Evolutionary conservation across 2,797 vertebrate genomes (phyloP), one percentile per base, ranked within the genome.

Genomic region (Cyclopterus lumpus): DNA sequence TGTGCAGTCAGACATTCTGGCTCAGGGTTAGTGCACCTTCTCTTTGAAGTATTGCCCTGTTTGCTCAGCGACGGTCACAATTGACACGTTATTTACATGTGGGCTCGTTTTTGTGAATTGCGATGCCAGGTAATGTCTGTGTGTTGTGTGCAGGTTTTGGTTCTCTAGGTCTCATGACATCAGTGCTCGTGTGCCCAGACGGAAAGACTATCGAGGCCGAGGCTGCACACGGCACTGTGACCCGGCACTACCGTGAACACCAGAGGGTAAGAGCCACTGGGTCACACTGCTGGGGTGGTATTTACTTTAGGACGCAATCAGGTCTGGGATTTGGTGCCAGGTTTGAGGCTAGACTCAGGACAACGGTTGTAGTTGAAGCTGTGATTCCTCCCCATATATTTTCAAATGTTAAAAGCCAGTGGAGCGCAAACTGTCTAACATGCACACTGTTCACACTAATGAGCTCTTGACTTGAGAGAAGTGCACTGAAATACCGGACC

Each of bases 141-240:
- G 0, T 71, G 15, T 61, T 32, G 51, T 11, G n/a, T 81, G 9
- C 81, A 99, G 98, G 98, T 60, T 99, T 99, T 0, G 98, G 98
- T 62, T 99, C 98, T 60, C 93, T 99, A 48, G 98, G 98, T 8
- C 90, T 99, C 85, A 99, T 99, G 98, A 95, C 98, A 0, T 99
- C 98, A 0, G 97, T 99, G 11, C 95, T 99, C 10, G 94, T 99
- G 71, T 99, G 97, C 83, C 98, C 98, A 0, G 97, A 99, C 0
- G 98, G 98, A 6, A 99, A 97, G 91, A 99, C 98, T 28, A 97
- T 99, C 0, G 98, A 99, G 91, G 97, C 98, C 0, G 98, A 99
- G 88, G 98, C 98, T 0, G 98, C 98, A 7, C 98, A 99, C 0
- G 98, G 98, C 82, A 99, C 98, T 0, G 97, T 99, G 70, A 99